Base-by-base conservation (phyloP, 1,140 invertebrate genomes). In the Bombus sylvicola region DNA sequence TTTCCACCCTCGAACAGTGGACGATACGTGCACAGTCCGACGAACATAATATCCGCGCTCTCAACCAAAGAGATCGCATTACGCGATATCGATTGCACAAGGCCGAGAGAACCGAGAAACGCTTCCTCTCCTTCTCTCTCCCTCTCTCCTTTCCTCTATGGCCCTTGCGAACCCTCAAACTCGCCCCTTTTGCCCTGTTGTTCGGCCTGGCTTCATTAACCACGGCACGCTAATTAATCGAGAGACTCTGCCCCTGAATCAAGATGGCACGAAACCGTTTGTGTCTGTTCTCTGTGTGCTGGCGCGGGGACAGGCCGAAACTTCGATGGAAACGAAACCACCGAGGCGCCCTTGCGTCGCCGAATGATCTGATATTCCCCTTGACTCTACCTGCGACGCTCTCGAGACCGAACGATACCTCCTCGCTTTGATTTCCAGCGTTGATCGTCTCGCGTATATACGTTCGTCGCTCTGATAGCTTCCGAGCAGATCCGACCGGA, bases 161-260 rank as follows among this genome's bases (percentile, higher is more conserved):
- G 4, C 25, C 39, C 43, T 28, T 37, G n/a, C 43, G 69, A 68
- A 47, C 18, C 53, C 39, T 71, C 43, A 39, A 77, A 82, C 82
- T 22, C 25, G 39, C 8, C 34, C 34, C 73, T 53, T 47, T 41
- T 59, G 37, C 28, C 34, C 68, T 43, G 69, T 88, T 86, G 79
- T 86, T 83, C 68, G 85, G 18, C 74, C 87, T 68, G 87, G 83
- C 85, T 91, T 92, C 89, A 87, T 92, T 92, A 91, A 87, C 92
- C 84, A 88, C 69, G 87, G 64, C 73, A 85, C 88, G 87, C 86
- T 93, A 92, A 93, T 93, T 92, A 91, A 93, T 93, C 91, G 89
- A 73, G 90, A 85, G 66, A 84, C 68, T 76, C 15, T 72, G 83
- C 81, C 82, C 41, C 75, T 59, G 73, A 88, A 90, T 91, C 88